These are phyloP conservation scores for Pipa parva DNA, from an alignment of 2,113 vertebrate genomes.

Conservation along the genomic window DNA sequence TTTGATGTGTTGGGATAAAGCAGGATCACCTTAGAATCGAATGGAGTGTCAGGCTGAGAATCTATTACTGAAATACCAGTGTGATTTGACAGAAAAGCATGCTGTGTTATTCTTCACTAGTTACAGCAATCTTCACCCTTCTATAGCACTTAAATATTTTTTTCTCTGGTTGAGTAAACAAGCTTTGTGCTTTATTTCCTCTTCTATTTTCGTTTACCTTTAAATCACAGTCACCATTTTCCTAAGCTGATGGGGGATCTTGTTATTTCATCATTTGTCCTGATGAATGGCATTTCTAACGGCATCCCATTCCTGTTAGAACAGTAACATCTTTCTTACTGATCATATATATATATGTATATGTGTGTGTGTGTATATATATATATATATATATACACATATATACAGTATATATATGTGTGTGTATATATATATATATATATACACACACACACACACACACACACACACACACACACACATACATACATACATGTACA, in stretches of 20 bases:
- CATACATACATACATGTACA: no score
- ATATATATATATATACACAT: no score
- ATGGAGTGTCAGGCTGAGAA: conserved; percentile 99
- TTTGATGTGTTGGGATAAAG: conserved; percentile 99
- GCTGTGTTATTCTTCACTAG: conserved; percentile 90
- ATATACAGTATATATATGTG: no score
- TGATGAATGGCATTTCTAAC: conserved; percentile 80
- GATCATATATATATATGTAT: no score
- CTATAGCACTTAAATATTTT: conserved; percentile 95
- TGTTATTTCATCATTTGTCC: conserved; percentile 82
- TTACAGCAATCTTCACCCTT: conserved; percentile 79
- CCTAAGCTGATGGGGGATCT: conserved; percentile 70
- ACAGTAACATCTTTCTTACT: no score
- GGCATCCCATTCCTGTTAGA: conserved; percentile 63
- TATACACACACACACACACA: no score
- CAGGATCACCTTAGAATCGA: conserved; percentile 97
- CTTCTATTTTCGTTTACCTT: conserved; percentile 49
- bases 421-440: no score
- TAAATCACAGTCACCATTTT: conserved; percentile 59
- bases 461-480: no score
- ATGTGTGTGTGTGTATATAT: no score
- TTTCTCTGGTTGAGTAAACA: conserved; percentile 91
- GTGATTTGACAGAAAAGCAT: conserved; percentile 91
- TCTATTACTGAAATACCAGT: conserved; percentile 98
- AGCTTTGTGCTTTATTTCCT: conserved; percentile 83